phyloP scores from a whole-genome alignment of 1,140 invertebrate genomes.

The Diabrotica undecimpunctata region DNA sequence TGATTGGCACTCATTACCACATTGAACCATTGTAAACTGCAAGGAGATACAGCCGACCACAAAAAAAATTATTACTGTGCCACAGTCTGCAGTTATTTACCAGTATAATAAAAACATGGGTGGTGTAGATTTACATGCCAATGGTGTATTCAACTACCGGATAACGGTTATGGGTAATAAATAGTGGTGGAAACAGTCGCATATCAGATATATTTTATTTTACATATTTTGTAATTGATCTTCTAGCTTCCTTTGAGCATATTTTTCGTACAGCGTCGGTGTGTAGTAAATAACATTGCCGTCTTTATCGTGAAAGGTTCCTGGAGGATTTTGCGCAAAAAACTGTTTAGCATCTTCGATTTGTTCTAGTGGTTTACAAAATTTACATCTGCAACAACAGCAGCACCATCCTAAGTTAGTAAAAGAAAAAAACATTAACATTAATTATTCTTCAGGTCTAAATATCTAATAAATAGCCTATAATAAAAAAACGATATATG shows the following conservation, averaged over 20 bases:
- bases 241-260: conserved; percentile 42
- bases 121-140: too few relatives aligned
- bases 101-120: too few relatives aligned
- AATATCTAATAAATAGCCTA: neutral
- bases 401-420: conserved; percentile 41
- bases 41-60: too few relatives aligned
- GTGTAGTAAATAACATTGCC: conserved; percentile 34
- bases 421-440: conserved; percentile 8
- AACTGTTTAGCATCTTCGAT: conserved; percentile 42
- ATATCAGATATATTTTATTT: neutral
- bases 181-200: too few relatives aligned
- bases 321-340: conserved; percentile 40
- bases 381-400: conserved; percentile 43
- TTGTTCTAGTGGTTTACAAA: conserved; percentile 36
- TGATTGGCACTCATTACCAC: too few relatives aligned
- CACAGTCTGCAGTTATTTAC: too few relatives aligned
- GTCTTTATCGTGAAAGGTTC: conserved; percentile 32
- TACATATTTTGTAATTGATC: conserved; percentile 37
- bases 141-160: too few relatives aligned
- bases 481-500: too few relatives aligned
- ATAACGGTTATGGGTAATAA: too few relatives aligned
- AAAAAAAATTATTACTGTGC: too few relatives aligned
- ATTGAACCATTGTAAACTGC: too few relatives aligned
- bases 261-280: conserved; percentile 43
- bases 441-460: neutral